Evolutionary conservation across 2,888 invertebrate species (phyloP).

Genomic region (Drosophila macrothrix): DNA sequence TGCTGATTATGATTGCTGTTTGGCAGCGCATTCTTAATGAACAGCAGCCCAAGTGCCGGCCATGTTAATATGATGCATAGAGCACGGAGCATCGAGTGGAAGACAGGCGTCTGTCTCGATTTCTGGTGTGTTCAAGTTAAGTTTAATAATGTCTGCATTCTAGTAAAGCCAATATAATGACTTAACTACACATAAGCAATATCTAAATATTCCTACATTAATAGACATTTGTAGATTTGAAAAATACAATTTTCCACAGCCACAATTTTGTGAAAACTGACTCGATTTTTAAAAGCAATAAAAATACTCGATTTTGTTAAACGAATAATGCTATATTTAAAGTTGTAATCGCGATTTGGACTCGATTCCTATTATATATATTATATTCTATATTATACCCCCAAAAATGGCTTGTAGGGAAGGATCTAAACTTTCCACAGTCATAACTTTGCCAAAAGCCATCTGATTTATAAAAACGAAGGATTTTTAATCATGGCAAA

Average conservation of each 20-base stretch:
- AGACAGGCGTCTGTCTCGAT: neutral
- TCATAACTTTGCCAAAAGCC: neutral
- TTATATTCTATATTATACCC: neutral
- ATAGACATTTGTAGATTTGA: neutral
- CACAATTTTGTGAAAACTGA: too few relatives aligned
- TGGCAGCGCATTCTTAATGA: conserved; percentile 51
- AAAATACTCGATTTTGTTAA: neutral
- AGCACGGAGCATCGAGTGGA: neutral
- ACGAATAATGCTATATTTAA: neutral
- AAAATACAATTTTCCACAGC: too few relatives aligned
- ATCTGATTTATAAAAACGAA: neutral
- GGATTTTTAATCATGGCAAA: neutral
- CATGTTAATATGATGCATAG: conserved; percentile 28
- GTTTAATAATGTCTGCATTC: conserved; percentile 12
- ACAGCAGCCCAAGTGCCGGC: conserved; percentile 39
- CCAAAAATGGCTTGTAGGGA: neutral
- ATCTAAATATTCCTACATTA: neutral
- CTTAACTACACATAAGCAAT: neutral
- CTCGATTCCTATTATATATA: too few relatives aligned
- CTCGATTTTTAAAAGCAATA: too few relatives aligned
- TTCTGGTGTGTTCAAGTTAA: conserved; percentile 1
- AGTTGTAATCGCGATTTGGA: neutral
- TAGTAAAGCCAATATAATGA: conserved; percentile 4
- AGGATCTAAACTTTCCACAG: neutral
- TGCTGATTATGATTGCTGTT: conserved; percentile 67